Evolutionary conservation across 2,113 vertebrate species (phyloP).

Genomic region (Nothobranchius kuhntae): DNA sequence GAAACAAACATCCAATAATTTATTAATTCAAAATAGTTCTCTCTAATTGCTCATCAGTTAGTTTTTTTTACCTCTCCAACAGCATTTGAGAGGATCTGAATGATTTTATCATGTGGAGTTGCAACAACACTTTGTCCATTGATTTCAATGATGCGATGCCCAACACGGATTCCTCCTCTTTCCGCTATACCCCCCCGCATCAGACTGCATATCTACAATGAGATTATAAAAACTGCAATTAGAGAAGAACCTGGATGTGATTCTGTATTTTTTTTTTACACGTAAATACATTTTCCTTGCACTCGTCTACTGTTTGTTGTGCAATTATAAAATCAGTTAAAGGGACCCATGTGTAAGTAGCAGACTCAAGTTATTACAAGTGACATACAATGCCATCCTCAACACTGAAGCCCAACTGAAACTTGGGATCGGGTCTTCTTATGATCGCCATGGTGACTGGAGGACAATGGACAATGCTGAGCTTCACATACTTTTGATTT

Average conservation of each 20-base stretch:
- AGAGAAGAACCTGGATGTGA: neutral
- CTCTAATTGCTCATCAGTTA: neutral
- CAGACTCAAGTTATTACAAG: neutral
- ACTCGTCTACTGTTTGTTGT: too few species aligned
- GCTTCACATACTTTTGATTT: slow-evolving; percentile 82
- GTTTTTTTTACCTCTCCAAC: slow-evolving; percentile 83
- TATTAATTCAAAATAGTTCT: neutral
- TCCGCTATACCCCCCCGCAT: slow-evolving; percentile 95
- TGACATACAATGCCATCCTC: slow-evolving; percentile 91
- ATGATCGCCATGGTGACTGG: slow-evolving; percentile 95
- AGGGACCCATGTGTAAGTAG: too few species aligned
- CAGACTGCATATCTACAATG: slow-evolving; percentile 91
- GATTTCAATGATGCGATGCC: slow-evolving; percentile 97
- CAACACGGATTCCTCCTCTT: slow-evolving; percentile 91
- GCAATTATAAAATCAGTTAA: neutral
- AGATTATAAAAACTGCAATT: neutral
- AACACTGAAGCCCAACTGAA: slow-evolving; percentile 95
- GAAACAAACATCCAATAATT: neutral
- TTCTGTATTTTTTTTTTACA: neutral
- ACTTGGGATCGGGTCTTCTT: slow-evolving; percentile 85
- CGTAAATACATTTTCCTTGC: too few species aligned
- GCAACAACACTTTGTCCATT: slow-evolving; percentile 97
- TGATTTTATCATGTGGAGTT: slow-evolving; percentile 89
- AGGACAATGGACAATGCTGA: slow-evolving; percentile 93
- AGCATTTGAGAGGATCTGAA: slow-evolving; percentile 88